phyloP scores from a whole-genome alignment of 2,797 vertebrate species.

The Syngnathus rostellatus region DNA sequence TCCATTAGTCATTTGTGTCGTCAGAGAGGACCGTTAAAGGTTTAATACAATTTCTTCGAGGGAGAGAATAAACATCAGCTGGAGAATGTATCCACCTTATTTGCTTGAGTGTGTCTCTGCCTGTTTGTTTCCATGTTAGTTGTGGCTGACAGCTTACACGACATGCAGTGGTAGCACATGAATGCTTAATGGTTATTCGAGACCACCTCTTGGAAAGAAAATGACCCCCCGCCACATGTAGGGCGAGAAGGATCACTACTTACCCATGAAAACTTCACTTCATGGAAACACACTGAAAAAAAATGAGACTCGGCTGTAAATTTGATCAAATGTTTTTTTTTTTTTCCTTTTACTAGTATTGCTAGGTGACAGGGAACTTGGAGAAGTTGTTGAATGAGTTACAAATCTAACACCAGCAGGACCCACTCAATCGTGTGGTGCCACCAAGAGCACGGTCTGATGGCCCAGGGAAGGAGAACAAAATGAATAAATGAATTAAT shows the following conservation, averaged over 20 bases:
- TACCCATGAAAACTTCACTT: constrained; percentile 30
- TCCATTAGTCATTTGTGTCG: too few species aligned
- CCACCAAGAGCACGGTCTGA: too few species aligned
- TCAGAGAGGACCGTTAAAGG: neutral
- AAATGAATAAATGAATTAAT: too few species aligned
- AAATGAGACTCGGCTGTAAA: neutral
- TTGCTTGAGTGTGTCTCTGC: constrained; percentile 39
- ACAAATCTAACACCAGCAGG: too few species aligned
- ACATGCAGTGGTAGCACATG: constrained; percentile 48
- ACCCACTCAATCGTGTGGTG: too few species aligned
- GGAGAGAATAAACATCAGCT: constrained; percentile 48
- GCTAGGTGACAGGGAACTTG: too few species aligned
- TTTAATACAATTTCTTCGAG: constrained; percentile 10
- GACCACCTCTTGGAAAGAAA: constrained; percentile 51
- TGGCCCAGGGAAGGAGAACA: too few species aligned
- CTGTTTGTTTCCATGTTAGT: constrained; percentile 48
- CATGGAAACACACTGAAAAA: constrained; percentile 31
- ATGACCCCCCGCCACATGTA: constrained; percentile 28
- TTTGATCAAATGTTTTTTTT: neutral
- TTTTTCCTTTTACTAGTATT: neutral
- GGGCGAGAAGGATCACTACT: constrained; percentile 52
- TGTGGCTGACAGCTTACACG: constrained; percentile 44
- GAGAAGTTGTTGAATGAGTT: too few species aligned
- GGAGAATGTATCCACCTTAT: constrained; percentile 55
- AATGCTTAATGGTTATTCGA: constrained; percentile 67